Conservation (phyloP, 2,888 invertebrate species). For the Zaprionus lineosus region DNA sequence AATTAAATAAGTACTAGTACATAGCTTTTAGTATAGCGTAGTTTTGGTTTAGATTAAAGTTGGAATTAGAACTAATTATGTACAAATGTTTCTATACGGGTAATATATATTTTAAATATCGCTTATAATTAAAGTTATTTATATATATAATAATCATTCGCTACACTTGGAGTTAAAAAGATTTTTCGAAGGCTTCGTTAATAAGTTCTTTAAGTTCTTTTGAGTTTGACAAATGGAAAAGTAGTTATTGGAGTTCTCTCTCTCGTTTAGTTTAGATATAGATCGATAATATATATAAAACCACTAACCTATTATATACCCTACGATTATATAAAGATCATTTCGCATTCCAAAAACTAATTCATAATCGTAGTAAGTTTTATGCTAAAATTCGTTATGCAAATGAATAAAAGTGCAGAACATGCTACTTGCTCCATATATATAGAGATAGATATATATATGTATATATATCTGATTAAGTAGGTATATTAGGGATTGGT, state of each 20-base stretch:
- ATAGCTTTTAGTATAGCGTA: constrained; percentile 15
- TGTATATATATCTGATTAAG: constrained; percentile 1
- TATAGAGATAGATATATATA: constrained; percentile 20
- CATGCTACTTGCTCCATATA: constrained; percentile 41
- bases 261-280: constrained; percentile 31
- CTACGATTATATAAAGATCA: constrained; percentile 39
- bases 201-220: constrained; percentile 81
- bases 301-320: constrained; percentile 34
- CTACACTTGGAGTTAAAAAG: constrained; percentile 76
- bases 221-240: constrained; percentile 77
- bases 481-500: constrained; percentile 11
- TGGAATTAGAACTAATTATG: constrained; percentile 36
- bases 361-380: constrained; percentile 23
- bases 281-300: constrained; percentile 47
- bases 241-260: constrained; percentile 53
- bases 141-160: no score
- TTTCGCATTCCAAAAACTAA: constrained; percentile 32
- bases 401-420: constrained; percentile 69
- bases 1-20: constrained; percentile 60
- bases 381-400: constrained; percentile 68
- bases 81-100: constrained; percentile 31
- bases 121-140: constrained; percentile 49
- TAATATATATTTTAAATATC: constrained; percentile 35
- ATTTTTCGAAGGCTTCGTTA: constrained; percentile 77
- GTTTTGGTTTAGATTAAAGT: constrained; percentile 23